Evolutionary conservation across 2,888 invertebrate species (phyloP), one percentile per base, ranked within the genome.

Genomic region (Brachypterus glaber): DNA sequence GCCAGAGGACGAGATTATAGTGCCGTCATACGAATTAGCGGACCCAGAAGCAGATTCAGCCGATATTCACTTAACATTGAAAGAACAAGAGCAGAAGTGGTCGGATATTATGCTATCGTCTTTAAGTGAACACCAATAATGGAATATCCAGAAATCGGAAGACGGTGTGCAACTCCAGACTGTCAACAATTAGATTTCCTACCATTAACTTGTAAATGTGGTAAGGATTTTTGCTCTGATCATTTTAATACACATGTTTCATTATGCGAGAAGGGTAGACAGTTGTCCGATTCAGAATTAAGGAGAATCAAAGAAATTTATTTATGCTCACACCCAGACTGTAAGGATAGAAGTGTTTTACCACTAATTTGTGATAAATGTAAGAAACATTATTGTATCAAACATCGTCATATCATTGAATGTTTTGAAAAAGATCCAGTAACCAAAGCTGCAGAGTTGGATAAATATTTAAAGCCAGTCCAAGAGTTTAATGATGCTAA

Each of bases 31-130:
- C 57, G 92, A 93, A 67, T 69, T 95, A 33, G 89, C 93, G 1
- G 93, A 95, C 69, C 88, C 88, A 1, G 90, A 90, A 62, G 87
- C 90, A 2, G 93, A 95, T 63, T 86, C 85, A 51, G 90, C 87
- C 14, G 92, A 92, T 67, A 83, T 88, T 3, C 86, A 86, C 57
- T 77, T 92, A 59, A 91, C 91, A 0, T 68, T 93, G 4, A 84
- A 83, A 58, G 92, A 95, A 63, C 87, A 85, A 59, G 86, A 87
- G 57, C 77, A 80, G 57, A 73, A 74, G 63, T 73, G 72, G 73
- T 67, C 66, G 26, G 76, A 76, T 55, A 64, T 74, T 36, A 72
- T 73, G 40, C 59, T 76, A 8, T 64, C 66, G 16, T 60, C 65
- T 5, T 59, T 74, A 24, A 71, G 69, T 47, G 73, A 74, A 58